A percentile compares a stretch with the other conserved stretches of the same genome.
phyloP scores from a whole-genome alignment of 1,140 invertebrate species.

The Heterodera schachtii region DNA sequence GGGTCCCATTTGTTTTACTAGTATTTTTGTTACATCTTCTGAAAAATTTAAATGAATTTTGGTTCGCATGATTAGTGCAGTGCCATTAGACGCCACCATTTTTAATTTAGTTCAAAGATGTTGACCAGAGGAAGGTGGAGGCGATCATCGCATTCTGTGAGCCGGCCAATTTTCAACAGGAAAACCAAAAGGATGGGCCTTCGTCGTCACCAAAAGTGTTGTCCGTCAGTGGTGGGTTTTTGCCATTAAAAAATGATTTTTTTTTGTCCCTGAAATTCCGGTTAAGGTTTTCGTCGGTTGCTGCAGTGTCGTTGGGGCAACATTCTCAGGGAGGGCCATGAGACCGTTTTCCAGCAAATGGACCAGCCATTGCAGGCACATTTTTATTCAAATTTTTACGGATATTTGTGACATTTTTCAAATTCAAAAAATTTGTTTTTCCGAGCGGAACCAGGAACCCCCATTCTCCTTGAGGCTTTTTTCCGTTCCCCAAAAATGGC shows the following conservation, averaged over 20 bases:
- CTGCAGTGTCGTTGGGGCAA: slow-evolving; percentile 64
- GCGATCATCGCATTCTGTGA: slow-evolving; percentile 60
- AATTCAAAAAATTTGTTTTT: slow-evolving; percentile 23
- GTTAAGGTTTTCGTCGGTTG: slow-evolving; percentile 59
- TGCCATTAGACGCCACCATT: too few relatives aligned
- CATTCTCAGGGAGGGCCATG: slow-evolving; percentile 59
- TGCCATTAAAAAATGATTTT: too few relatives aligned
- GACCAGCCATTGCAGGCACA: slow-evolving; percentile 40
- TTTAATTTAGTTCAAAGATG: slow-evolving; percentile 52
- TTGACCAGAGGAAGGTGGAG: slow-evolving; percentile 59
- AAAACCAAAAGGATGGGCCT: slow-evolving; percentile 13
- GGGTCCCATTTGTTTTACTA: too few relatives aligned
- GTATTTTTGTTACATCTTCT: too few relatives aligned
- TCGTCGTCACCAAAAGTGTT: slow-evolving; percentile 36
- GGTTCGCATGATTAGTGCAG: too few relatives aligned
- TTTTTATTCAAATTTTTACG: slow-evolving; percentile 2
- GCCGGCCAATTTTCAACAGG: slow-evolving; percentile 19
- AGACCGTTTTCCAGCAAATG: slow-evolving; percentile 61
- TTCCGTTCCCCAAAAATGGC: too few relatives aligned
- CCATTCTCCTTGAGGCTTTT: too few relatives aligned
- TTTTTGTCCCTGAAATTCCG: neutral
- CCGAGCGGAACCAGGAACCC: too few relatives aligned
- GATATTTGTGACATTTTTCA: too few relatives aligned
- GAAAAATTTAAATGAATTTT: too few relatives aligned
- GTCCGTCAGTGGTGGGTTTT: slow-evolving; percentile 42